Base-by-base conservation (phyloP, 2,113 vertebrate genomes). In the Nicator chloris region DNA sequence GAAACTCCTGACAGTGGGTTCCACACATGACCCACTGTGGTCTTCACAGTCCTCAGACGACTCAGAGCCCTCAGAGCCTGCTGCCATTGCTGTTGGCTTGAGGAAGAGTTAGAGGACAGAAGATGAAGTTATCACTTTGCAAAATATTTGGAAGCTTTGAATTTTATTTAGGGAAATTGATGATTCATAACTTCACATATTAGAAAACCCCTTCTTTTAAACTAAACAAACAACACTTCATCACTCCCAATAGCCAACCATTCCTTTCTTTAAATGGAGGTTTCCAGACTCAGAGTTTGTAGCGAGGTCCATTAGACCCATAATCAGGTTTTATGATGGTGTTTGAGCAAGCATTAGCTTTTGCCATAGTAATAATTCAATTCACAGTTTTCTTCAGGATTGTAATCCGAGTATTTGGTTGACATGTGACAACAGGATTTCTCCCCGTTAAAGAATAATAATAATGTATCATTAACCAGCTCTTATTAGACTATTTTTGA, bases 271-370 rank as follows among this genome's bases (percentile, higher is more conserved):
- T 78, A 63, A 84, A 64, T 1, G 0, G 73, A 77, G 30, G 9
- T 73, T 86, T 77, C 60, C 60, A 70, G 60, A 37, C 49, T 84
- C 76, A 47, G 80, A 78, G 69, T 82, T 60, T 71, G 78, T 93
- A 69, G 64, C 4, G 3, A 65, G 39, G 30, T 84, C 86, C 80
- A 37, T 94, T 92, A 91, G 88, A 75, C 47, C 64, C 60, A 23
- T 81, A 78, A 88, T 70, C 61, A 88, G 33, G 79, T 93, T 92
- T 94, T 93, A 68, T 75, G 69, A 31, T 79, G 64, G 64, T 84
- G 80, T 84, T 88, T 71, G 83, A 83, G 35, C 80, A 91, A 93
- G 72, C 77, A 70, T 49, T 61, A 91, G 54, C 64, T 88, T 90
- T 95, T 86, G 50, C 33, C 60, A 17, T 19, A 64, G 65, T 70